Conservation (phyloP, 1,140 invertebrate species). For the Aphaenogaster ashmeadi region DNA sequence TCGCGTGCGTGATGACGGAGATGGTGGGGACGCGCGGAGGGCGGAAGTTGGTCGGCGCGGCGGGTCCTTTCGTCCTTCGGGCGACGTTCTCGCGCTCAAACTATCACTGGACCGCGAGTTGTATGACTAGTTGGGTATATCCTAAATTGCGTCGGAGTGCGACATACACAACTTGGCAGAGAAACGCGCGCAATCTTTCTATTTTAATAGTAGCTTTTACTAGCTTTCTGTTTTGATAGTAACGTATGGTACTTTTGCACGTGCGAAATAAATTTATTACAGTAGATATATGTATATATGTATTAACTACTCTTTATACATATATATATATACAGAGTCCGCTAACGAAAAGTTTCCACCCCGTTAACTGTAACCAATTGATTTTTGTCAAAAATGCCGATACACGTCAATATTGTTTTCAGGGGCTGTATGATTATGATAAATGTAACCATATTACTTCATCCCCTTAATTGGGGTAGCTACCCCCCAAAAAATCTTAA, state of each 20-base stretch:
- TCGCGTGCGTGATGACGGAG: slow-evolving; percentile 80
- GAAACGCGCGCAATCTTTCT: not conserved
- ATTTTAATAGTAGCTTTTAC: not conserved
- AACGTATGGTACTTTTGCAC: not conserved
- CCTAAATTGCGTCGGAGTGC: slow-evolving; percentile 12
- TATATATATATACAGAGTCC: too few species aligned
- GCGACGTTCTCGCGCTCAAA: slow-evolving; percentile 58
- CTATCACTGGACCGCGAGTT: slow-evolving; percentile 38
- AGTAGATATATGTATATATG: too few species aligned
- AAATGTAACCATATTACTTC: too few species aligned
- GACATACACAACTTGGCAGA: not conserved
- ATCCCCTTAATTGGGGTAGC: too few species aligned
- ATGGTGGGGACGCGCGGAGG: slow-evolving; percentile 59
- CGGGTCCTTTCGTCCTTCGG: slow-evolving; percentile 68
- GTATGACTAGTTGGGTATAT: slow-evolving; percentile 38
- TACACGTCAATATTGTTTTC: too few species aligned
- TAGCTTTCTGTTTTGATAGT: not conserved
- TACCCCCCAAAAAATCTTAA: too few species aligned
- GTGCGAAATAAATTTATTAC: not conserved
- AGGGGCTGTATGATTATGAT: too few species aligned
- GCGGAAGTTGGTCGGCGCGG: slow-evolving; percentile 57
- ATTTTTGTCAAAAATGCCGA: too few species aligned
- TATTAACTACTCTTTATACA: too few species aligned
- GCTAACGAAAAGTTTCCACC: too few species aligned
- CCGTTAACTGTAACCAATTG: too few species aligned